Evolutionary conservation across 2,113 vertebrate species (phyloP).

Genomic region (Anseranas semipalmata): DNA sequence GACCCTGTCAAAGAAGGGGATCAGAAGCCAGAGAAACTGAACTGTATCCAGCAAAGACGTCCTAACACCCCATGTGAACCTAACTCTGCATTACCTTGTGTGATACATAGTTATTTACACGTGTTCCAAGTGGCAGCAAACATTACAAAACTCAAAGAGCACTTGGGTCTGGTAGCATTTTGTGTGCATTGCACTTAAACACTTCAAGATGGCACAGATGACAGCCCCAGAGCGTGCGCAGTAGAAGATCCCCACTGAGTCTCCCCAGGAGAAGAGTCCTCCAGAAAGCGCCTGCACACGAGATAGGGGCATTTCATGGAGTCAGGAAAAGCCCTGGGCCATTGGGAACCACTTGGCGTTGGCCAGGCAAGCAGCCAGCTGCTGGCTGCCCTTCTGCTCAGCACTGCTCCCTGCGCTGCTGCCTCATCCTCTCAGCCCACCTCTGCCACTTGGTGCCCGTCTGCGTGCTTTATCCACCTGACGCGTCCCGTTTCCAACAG

Average conservation of each 20-base stretch:
- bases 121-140: neutral
- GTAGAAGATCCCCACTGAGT: neutral
- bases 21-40: neutral
- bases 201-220: neutral
- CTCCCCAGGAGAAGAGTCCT: neutral
- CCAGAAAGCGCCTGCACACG: neutral
- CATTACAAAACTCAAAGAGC: neutral
- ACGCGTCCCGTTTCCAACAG: neutral
- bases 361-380: neutral
- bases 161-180: neutral
- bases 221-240: neutral
- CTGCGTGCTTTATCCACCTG: neutral
- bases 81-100: neutral
- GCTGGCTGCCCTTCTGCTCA: neutral
- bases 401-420: neutral
- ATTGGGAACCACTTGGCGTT: neutral
- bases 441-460: accelerated
- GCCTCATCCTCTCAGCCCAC: neutral
- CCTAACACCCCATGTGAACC: neutral
- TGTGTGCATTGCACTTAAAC: neutral
- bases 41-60: neutral
- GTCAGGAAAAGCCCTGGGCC: neutral
- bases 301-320: neutral
- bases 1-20: neutral
- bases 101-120: neutral